Evolutionary conservation across 2,113 vertebrate genomes (phyloP).

Genomic region (Rattus rattus): DNA sequence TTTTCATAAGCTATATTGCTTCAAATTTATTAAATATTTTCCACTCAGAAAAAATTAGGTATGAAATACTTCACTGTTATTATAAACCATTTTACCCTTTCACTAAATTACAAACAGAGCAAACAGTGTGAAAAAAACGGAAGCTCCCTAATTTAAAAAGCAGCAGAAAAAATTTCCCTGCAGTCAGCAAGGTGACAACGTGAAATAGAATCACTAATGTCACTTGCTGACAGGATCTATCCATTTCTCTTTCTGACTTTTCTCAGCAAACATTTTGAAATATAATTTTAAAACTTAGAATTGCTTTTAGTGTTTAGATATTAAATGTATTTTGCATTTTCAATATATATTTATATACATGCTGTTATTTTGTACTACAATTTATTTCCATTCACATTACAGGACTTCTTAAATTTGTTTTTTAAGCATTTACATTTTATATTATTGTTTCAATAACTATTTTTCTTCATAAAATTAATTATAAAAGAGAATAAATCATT

Average conservation of each 20-base stretch:
- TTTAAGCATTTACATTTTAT: background rate
- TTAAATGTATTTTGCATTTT: background rate
- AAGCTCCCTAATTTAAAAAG: background rate
- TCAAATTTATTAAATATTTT: background rate
- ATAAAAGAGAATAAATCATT: background rate
- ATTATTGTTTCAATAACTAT: background rate
- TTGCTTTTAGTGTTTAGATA: background rate
- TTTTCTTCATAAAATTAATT: background rate
- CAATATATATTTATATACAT: background rate
- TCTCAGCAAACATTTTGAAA: background rate
- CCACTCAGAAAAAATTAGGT: background rate
- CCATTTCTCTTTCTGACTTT: background rate
- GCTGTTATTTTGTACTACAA: background rate
- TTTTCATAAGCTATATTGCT: background rate
- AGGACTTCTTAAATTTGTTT: background rate
- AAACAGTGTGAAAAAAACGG: rapidly evolving
- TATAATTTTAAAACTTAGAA: background rate
- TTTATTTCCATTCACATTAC: background rate
- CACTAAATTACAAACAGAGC: background rate
- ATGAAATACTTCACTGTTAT: background rate
- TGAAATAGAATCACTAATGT: background rate
- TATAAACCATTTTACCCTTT: background rate
- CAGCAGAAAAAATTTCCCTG: background rate
- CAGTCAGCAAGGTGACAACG: background rate
- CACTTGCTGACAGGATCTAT: background rate